Evolutionary conservation across 2,888 invertebrate genomes (phyloP), one percentile per base, ranked within the genome.

Genomic region (Pristionchus mayeri): DNA sequence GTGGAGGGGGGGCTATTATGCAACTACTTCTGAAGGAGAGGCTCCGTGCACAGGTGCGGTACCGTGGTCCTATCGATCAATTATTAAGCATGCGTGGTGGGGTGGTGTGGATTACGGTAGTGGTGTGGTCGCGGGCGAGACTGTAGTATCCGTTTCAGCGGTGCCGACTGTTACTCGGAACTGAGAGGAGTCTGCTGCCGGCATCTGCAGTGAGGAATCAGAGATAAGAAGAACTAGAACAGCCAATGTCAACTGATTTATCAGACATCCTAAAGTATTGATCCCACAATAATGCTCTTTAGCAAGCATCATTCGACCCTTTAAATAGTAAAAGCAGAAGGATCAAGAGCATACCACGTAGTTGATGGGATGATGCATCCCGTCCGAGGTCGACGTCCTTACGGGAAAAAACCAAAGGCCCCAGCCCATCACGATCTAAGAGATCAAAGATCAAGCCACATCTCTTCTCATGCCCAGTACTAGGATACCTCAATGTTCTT

Each of bases 291-390:
- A n/a, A n/a, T n/a, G n/a, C n/a, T n/a, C n/a, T n/a, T n/a, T n/a
- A n/a, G n/a, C n/a, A n/a, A n/a, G n/a, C n/a, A n/a, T n/a, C n/a
- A n/a, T n/a, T n/a, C n/a, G n/a, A n/a, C n/a, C n/a, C n/a, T n/a
- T n/a, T n/a, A n/a, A n/a, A n/a, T n/a, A n/a, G n/a, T n/a, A n/a
- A n/a, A n/a, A n/a, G n/a, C n/a, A n/a, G n/a, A n/a, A n/a, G n/a
- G n/a, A n/a, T n/a, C n/a, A n/a, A n/a, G n/a, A n/a, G 30, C 63
- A 34, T 2, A 71, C 71, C 40, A 40, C 71, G n/a, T 71, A 78
- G 50, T 78, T 78, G 76, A 78, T 78, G 50, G 76, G 76, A 50
- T 78, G 76, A 50, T 78, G 76, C 34, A 78, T 27, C 6, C 76
- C 76, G 76, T 78, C 76, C n/a, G 76, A 78, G 30, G 7, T 30